Conservation (phyloP, 53 echinoderm and acorn worm genomes). For the Hippasteria phrygiana region DNA sequence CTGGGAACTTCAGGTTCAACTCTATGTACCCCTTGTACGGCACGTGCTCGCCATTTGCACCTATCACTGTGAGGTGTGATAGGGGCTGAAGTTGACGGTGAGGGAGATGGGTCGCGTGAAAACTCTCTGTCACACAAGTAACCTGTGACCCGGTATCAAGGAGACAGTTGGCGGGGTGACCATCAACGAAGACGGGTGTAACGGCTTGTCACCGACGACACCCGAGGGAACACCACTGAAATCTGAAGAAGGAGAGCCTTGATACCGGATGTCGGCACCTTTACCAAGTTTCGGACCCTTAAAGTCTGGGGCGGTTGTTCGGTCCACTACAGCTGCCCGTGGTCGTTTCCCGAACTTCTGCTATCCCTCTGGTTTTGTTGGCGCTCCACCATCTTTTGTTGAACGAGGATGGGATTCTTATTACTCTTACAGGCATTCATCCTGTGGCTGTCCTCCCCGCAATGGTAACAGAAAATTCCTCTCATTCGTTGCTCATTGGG, state of each 20-base stretch:
- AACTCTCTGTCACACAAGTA: conserved; percentile 8
- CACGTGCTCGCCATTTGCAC: conserved; percentile 18
- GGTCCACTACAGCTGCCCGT: conserved; percentile 51
- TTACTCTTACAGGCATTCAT: conserved; percentile 12
- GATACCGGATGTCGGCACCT: not conserved
- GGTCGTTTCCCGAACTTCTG: conserved; percentile 59
- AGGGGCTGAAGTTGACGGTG: conserved; percentile 27
- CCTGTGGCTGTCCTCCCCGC: conserved; percentile 66
- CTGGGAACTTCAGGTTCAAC: conserved; percentile 28
- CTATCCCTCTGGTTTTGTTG: not conserved
- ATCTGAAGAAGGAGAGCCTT: not conserved
- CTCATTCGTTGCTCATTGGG: not conserved
- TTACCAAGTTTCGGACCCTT: not conserved
- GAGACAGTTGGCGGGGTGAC: not conserved
- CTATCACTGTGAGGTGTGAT: conserved; percentile 34
- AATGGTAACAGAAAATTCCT: conserved; percentile 51
- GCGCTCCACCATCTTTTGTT: conserved; percentile 26
- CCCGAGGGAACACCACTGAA: not conserved
- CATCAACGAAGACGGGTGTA: not conserved
- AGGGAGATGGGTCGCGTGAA: conserved; percentile 6
- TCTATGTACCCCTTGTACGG: conserved; percentile 42
- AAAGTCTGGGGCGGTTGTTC: conserved; percentile 4
- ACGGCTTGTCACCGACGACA: conserved; percentile 39
- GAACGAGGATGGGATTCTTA: conserved; percentile 51
- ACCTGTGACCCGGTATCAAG: too few relatives aligned